These are phyloP conservation scores for Drosophila planitibia DNA, from an alignment of 2,888 invertebrate genomes.

Conservation along the genomic window DNA sequence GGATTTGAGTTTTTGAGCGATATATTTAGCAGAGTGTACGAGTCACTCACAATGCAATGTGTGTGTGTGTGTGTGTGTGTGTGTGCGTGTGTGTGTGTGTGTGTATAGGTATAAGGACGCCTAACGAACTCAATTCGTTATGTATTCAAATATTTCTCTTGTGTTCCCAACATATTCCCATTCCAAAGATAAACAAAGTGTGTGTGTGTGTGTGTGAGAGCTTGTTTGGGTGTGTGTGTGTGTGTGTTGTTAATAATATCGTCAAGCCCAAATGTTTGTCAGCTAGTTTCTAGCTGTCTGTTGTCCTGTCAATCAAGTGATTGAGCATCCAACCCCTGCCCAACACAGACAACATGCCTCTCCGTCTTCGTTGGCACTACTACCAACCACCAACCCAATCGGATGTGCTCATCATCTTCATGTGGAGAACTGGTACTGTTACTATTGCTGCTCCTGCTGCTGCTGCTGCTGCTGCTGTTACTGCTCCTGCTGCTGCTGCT, in stretches of 20 bases:
- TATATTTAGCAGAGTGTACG: neutral
- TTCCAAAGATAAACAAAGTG: conserved; percentile 22
- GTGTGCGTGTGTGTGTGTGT: neutral
- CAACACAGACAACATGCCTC: neutral
- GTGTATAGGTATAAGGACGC: conserved; percentile 1
- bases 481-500: neutral
- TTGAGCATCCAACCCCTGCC: conserved; percentile 53
- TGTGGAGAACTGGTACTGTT: neutral
- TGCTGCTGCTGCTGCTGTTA: neutral
- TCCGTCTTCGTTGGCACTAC: neutral
- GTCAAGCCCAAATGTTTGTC: conserved; percentile 53
- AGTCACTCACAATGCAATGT: neutral
- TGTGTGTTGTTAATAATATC: conserved; percentile 47
- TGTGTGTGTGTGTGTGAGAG: neutral
- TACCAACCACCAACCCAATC: neutral
- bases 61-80: neutral
- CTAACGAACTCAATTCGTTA: conserved; percentile 33
- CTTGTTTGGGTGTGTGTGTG: neutral
- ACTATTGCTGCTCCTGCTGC: neutral
- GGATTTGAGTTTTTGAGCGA: neutral
- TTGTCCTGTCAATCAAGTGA: conserved; percentile 71
- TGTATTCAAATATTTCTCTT: conserved; percentile 35
- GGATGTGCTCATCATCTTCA: neutral
- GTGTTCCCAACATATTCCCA: neutral
- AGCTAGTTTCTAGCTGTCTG: conserved; percentile 49